Conservation (phyloP, 2,888 invertebrate genomes). For the Drosophila barbarae region DNA sequence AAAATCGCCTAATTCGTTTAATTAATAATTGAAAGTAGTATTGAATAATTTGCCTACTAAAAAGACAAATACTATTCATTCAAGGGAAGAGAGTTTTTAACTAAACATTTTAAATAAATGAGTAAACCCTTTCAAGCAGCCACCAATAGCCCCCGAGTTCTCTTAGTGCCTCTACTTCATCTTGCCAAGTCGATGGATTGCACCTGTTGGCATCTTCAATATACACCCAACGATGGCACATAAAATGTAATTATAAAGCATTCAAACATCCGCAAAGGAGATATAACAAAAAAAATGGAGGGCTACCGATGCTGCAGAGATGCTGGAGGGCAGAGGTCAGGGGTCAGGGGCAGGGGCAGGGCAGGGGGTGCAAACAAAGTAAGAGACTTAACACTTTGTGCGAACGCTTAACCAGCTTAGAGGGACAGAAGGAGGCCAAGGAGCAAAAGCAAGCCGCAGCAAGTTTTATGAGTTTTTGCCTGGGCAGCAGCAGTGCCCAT, state of each 20-base stretch:
- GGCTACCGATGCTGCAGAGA: not conserved
- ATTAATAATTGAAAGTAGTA: not conserved
- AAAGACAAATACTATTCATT: not conserved
- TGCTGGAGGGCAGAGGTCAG: slow-evolving; percentile 1
- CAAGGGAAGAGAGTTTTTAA: too few species aligned
- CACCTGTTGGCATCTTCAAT: slow-evolving; percentile 55
- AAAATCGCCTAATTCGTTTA: not conserved
- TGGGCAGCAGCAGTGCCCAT: slow-evolving; percentile 31
- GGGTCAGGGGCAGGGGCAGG: not conserved
- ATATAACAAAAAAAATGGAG: not conserved
- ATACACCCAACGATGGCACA: slow-evolving; percentile 43
- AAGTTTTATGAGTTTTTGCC: slow-evolving; percentile 62
- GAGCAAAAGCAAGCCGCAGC: slow-evolving; percentile 19
- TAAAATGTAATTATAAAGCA: slow-evolving; percentile 72
- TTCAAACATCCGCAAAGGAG: slow-evolving; percentile 53
- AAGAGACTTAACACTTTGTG: slow-evolving; percentile 68
- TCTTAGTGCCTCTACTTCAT: slow-evolving; percentile 11
- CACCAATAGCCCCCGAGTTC: not conserved
- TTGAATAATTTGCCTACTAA: not conserved
- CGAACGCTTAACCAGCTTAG: slow-evolving; percentile 68
- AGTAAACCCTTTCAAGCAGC: too few species aligned
- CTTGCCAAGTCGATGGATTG: slow-evolving; percentile 34
- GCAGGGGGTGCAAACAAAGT: slow-evolving; percentile 30
- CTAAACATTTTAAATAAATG: too few species aligned
- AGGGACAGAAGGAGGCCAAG: slow-evolving; percentile 35